Evolutionary conservation across 2,888 invertebrate species (phyloP).

Genomic region (Agrochola circellaris): DNA sequence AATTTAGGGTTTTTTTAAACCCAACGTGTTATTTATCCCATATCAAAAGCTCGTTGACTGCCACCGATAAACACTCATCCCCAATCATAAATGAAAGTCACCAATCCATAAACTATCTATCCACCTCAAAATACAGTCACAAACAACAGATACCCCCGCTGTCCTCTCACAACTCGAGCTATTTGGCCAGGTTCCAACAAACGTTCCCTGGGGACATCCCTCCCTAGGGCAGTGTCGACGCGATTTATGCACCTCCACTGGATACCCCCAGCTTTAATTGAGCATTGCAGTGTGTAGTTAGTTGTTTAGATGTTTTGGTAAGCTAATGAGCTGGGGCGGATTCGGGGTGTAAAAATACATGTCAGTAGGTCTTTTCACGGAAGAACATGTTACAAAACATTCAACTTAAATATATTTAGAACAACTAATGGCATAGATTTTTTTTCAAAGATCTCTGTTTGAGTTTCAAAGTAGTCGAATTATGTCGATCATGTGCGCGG

Average conservation of each 20-base stretch:
- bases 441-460: too few species aligned
- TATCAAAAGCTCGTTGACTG: not conserved
- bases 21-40: too few species aligned
- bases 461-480: too few species aligned
- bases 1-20: too few species aligned
- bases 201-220: constrained; percentile 46
- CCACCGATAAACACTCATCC: not conserved
- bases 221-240: constrained; percentile 50
- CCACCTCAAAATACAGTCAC: not conserved
- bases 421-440: too few species aligned
- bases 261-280: constrained; percentile 46
- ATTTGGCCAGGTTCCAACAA: constrained; percentile 61
- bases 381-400: too few species aligned
- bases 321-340: constrained; percentile 2
- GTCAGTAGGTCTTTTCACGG: not conserved
- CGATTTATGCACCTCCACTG: constrained; percentile 64
- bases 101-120: constrained; percentile 15
- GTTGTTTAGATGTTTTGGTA: constrained; percentile 28
- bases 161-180: constrained; percentile 17
- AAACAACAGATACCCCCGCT: constrained; percentile 25
- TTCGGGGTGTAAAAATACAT: not conserved
- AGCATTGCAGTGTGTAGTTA: constrained; percentile 30
- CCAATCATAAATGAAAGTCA: not conserved
- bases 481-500: too few species aligned
- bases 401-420: too few species aligned